A percentile compares a stretch with the other conserved stretches of the same genome.
phyloP scores from a whole-genome alignment of 2,113 vertebrate species.

The Clupea harengus region DNA sequence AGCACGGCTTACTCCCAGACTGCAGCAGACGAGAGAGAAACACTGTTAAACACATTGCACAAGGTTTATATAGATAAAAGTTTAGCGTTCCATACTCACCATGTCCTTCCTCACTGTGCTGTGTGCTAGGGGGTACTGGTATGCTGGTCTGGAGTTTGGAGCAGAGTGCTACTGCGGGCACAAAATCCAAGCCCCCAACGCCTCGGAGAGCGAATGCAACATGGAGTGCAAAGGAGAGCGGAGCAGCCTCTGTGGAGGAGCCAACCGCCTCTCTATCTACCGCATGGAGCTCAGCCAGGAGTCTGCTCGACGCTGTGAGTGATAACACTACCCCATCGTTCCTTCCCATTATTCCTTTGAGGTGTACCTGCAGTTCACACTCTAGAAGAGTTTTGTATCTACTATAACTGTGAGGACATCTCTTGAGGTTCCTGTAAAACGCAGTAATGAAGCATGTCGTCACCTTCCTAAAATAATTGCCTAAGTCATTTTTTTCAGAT shows the following conservation, averaged over 20 bases:
- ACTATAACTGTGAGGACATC: too few relatives aligned
- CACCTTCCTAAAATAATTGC: too few relatives aligned
- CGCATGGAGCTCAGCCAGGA: slow-evolving; percentile 94
- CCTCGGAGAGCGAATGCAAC: slow-evolving; percentile 84
- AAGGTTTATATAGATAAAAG: too few relatives aligned
- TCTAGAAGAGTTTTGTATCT: too few relatives aligned
- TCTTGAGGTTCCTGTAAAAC: too few relatives aligned
- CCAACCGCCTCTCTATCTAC: slow-evolving; percentile 91
- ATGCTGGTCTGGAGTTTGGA: slow-evolving; percentile 92
- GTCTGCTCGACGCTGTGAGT: slow-evolving; percentile 89
- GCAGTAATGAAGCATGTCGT: too few relatives aligned
- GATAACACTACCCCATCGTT: slow-evolving; percentile 12
- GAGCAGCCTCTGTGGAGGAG: slow-evolving; percentile 83
- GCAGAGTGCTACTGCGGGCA: slow-evolving; percentile 97
- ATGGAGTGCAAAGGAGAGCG: slow-evolving; percentile 95
- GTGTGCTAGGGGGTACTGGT: slow-evolving; percentile 87
- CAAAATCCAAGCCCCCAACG: slow-evolving; percentile 86
- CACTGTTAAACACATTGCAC: too few relatives aligned
- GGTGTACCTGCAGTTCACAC: not conserved
- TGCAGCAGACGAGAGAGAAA: too few relatives aligned
- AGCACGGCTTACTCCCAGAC: too few relatives aligned
- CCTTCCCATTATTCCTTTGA: too few relatives aligned
- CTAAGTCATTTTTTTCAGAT: too few relatives aligned
- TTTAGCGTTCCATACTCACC: not conserved
- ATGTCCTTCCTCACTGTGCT: not conserved